Evolutionary conservation across 1,140 invertebrate species (phyloP).

Genomic region (Drosophila bifasciata): DNA sequence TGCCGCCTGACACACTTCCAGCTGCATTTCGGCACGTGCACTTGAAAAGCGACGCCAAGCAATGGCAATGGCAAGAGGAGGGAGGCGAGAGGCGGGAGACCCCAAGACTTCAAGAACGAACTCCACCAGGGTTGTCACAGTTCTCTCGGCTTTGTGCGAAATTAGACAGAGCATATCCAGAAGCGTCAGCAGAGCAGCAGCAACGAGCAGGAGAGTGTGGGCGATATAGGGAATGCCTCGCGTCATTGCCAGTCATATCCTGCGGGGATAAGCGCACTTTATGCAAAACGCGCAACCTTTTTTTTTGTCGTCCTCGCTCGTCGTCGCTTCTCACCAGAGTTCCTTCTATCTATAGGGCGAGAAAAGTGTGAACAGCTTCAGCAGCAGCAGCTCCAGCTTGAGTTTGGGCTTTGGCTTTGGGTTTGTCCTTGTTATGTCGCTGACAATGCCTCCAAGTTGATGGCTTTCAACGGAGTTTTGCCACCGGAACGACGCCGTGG

Average conservation of each 20-base stretch:
- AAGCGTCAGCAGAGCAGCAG: conserved; percentile 25
- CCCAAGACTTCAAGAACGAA: conserved; percentile 49
- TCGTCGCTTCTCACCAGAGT: conserved; percentile 23
- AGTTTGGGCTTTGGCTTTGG: conserved; percentile 18
- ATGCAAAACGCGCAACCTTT: conserved; percentile 79
- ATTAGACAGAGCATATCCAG: conserved; percentile 67
- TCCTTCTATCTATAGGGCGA: conserved; percentile 22
- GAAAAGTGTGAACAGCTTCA: conserved; percentile 73
- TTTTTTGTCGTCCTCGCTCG: too few relatives aligned
- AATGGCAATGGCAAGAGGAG: too few relatives aligned
- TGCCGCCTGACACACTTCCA: conserved; percentile 72
- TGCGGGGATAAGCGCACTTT: conserved; percentile 79
- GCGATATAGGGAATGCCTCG: conserved; percentile 37
- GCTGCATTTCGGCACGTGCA: conserved; percentile 77
- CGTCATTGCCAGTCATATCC: conserved; percentile 79
- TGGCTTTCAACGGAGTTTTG: conserved; percentile 75
- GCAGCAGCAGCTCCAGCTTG: conserved; percentile 34
- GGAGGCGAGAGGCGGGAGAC: conserved; percentile 5
- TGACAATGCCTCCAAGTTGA: conserved; percentile 76
- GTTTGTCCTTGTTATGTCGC: conserved; percentile 73
- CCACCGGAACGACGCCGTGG: conserved; percentile 25
- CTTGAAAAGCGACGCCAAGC: conserved; percentile 62
- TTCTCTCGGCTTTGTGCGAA: conserved; percentile 61
- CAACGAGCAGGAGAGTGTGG: neutral
- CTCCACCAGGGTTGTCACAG: conserved; percentile 36